Percentiles rank a stretch among this genome's conserved stretches.
Conservation (phyloP, 2,888 invertebrate species). For the Trissonchulus sp. region DNA sequence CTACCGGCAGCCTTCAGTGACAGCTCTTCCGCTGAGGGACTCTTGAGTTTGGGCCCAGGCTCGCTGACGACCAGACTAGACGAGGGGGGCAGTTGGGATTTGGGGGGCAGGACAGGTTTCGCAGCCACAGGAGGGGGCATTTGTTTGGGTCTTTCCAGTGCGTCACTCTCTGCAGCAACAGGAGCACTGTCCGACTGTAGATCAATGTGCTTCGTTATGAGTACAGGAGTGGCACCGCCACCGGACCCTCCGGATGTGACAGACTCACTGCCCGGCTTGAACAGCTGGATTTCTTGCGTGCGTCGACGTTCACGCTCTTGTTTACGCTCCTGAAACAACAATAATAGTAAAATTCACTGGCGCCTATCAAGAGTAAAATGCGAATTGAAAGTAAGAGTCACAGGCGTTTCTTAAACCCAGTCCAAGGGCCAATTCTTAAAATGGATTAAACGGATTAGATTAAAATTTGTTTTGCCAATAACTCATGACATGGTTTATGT, state of each 20-base stretch:
- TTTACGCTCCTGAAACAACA: slow-evolving; percentile 63
- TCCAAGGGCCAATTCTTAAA: too few relatives aligned
- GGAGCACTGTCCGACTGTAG: background rate
- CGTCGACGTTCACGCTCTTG: slow-evolving; percentile 67
- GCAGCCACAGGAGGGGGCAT: background rate
- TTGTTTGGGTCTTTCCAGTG: background rate
- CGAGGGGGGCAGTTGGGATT: background rate
- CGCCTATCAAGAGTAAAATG: too few relatives aligned
- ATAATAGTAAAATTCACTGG: too few relatives aligned
- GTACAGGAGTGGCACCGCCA: background rate
- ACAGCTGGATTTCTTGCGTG: slow-evolving; percentile 58
- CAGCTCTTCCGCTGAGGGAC: background rate
- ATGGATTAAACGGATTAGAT: too few relatives aligned
- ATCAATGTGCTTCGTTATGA: background rate
- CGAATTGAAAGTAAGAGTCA: too few relatives aligned
- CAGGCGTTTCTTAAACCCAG: too few relatives aligned
- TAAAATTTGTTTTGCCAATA: too few relatives aligned
- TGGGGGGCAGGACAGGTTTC: background rate
- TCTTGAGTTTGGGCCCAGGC: background rate
- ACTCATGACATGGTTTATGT: too few relatives aligned
- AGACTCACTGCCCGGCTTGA: slow-evolving; percentile 22
- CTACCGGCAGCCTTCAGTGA: background rate
- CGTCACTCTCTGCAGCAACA: background rate
- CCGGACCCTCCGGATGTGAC: background rate
- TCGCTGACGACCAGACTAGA: background rate